A percentile compares a stretch with the other conserved stretches of the same genome.
Evolutionary conservation across 2,888 invertebrate species (phyloP).

Genomic region (Drosophila formosana): DNA sequence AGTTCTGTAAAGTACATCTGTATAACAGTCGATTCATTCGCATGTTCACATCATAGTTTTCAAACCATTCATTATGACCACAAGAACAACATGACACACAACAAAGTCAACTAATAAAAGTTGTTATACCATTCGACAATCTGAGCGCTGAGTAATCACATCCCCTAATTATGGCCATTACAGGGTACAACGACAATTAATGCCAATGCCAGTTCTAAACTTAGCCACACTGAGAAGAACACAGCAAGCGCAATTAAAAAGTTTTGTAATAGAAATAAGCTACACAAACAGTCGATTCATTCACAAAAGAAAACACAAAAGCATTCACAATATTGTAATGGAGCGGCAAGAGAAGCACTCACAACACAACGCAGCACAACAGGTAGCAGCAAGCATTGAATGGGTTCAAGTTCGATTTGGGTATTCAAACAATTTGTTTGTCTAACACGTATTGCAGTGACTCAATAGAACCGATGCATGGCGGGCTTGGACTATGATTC

Average conservation of each 20-base stretch:
- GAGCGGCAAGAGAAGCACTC: not conserved
- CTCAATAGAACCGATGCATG: constrained; percentile 7
- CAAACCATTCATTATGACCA: no score
- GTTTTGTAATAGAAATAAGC: constrained; percentile 7
- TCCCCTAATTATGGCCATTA: not conserved
- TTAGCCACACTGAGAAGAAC: not conserved
- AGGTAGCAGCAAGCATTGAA: constrained; percentile 10
- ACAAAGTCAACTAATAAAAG: not conserved
- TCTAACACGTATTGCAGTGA: constrained; percentile 6
- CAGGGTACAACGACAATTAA: constrained; percentile 14
- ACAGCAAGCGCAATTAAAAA: not conserved
- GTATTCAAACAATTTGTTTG: constrained; percentile 2
- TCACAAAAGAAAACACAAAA: constrained; percentile 5
- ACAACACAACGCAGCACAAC: not conserved
- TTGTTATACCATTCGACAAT: not conserved
- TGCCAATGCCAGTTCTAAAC: constrained; percentile 9
- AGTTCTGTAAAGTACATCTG: no score
- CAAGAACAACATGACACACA: no score
- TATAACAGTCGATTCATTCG: no score
- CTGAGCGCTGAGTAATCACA: not conserved
- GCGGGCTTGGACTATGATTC: constrained; percentile 1
- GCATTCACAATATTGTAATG: constrained; percentile 15
- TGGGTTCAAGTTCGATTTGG: constrained; percentile 26
- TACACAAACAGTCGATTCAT: constrained; percentile 4
- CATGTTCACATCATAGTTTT: no score